Evolutionary conservation across 2,888 invertebrate genomes (phyloP), one percentile per base, ranked within the genome.

Genomic region (Cerastis leucographa): DNA sequence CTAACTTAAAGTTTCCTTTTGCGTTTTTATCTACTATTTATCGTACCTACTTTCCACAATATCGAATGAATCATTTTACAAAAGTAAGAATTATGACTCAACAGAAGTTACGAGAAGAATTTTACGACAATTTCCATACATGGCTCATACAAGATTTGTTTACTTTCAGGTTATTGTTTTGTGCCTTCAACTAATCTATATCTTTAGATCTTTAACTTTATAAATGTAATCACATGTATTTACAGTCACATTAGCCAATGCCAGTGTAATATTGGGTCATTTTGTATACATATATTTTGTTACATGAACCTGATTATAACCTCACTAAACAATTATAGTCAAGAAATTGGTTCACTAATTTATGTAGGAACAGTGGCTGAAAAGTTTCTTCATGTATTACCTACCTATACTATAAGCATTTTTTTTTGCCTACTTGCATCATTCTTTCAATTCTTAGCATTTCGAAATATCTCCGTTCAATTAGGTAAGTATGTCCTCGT

Each of bases 401-500:
- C 3, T 29, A 59, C 4, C 0, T 40, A 6, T 14, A 22, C n/a
- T n/a, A n/a, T n/a, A n/a, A n/a, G n/a, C n/a, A n/a, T n/a, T n/a
- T n/a, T n/a, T n/a, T n/a, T n/a, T n/a, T n/a, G n/a, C n/a, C n/a
- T n/a, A n/a, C n/a, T n/a, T n/a, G n/a, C n/a, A 72, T 72, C 56
- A 80, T 54, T 65, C 56, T 56, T 44, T 66, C 54, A 71, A 71
- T 64, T 80, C 80, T 80, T 51, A 51, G n/a, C 61, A 67, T 77
- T 76, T 77, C 68, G 75, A 73, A 76, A 84, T 74, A 77, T 64
- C 71, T 71, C 62, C 29, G 67, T 65, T 73, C 68, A 85, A 80
- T 74, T 81, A 70, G 66, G 84, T 85, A 74, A 81, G 84, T 81
- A 74, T 73, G 86, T 86, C 86, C 73, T 83, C 78, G 61, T 78